Conservation (phyloP, 2,888 invertebrate species). For the Sesamia inferens region DNA sequence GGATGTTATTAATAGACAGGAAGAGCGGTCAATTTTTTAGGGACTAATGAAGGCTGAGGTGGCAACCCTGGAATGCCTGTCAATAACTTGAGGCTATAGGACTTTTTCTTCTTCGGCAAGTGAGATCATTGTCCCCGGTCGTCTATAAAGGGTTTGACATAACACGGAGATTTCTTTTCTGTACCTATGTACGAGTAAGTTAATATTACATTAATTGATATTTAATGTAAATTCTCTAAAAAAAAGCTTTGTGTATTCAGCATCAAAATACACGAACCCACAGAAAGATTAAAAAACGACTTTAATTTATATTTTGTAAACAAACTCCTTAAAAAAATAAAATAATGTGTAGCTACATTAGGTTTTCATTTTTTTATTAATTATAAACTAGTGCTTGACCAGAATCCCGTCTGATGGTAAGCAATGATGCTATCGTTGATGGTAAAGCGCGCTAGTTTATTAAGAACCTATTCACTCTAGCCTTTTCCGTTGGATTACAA, state of each 20-base stretch:
- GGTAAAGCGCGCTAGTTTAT: too few relatives aligned
- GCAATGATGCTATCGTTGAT: too few relatives aligned
- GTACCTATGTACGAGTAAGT: too few relatives aligned
- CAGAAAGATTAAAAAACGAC: not conserved
- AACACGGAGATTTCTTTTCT: not conserved
- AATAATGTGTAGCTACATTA: too few relatives aligned
- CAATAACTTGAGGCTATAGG: too few relatives aligned
- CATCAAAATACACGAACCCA: not conserved
- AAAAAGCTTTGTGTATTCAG: not conserved
- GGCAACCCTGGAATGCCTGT: not conserved
- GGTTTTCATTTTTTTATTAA: too few relatives aligned
- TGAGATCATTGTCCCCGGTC: not conserved
- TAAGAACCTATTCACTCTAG: too few relatives aligned
- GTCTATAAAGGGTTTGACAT: not conserved
- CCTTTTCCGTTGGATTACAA: too few relatives aligned
- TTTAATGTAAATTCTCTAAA: not conserved
- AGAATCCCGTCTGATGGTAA: too few relatives aligned
- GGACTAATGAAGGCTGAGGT: conserved; percentile 13
- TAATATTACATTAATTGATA: not conserved
- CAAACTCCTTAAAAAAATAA: not conserved
- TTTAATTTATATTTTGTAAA: not conserved
- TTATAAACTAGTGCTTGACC: too few relatives aligned
- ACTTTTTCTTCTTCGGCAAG: not conserved
- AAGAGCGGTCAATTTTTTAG: conserved; percentile 29
- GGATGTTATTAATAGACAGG: conserved; percentile 44